Evolutionary conservation across 2,888 invertebrate genomes (phyloP), one percentile per base, ranked within the genome.

Genomic region (Corbicula japonica): DNA sequence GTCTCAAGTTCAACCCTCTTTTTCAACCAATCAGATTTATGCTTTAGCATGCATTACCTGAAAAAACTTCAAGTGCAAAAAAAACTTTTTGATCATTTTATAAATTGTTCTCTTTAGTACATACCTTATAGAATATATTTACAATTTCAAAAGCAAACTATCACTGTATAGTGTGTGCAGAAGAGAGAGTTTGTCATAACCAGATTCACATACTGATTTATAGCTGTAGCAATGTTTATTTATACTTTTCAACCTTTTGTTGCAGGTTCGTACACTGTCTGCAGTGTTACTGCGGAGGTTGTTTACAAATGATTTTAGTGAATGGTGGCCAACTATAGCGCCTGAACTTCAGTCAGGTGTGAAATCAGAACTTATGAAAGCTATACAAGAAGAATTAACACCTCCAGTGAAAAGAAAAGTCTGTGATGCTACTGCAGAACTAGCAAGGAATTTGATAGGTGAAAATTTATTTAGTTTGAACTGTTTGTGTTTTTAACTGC

Each of bases 341-440:
- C 95, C 96, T 81, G 97, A 98, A 90, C 96, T 96, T 88, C 98
- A 98, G 93, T 95, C 95, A 48, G 96, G 97, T 92, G 95, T 99
- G 74, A 96, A 98, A 91, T 96, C 96, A 90, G 97, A 98, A 93
- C 95, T 99, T 65, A 95, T 99, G 73, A 63, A 97, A 76, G 96
- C 96, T 46, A 95, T 99, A 28, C 97, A 97, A 92, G 96, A 96
- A 94, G 96, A 97, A 90, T 95, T 95, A 46, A 96, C 96, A 81
- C 95, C 95, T 83, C 94, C 97, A 78, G 91, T 95, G 68, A 95
- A 98, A 71, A 96, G 97, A 84, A 99, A 99, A 95, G 96, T 98
- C 58, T 98, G 98, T 93, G 99, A 99, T 94, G 97, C 98, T 66
- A 97, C 97, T 44, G 97, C 99, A n/a, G 99, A 99, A 94, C 95